A percentile compares a stretch with the other conserved stretches of the same genome.
phyloP scores from a whole-genome alignment of 2,888 invertebrate species.

The Trissolcus japonicus region DNA sequence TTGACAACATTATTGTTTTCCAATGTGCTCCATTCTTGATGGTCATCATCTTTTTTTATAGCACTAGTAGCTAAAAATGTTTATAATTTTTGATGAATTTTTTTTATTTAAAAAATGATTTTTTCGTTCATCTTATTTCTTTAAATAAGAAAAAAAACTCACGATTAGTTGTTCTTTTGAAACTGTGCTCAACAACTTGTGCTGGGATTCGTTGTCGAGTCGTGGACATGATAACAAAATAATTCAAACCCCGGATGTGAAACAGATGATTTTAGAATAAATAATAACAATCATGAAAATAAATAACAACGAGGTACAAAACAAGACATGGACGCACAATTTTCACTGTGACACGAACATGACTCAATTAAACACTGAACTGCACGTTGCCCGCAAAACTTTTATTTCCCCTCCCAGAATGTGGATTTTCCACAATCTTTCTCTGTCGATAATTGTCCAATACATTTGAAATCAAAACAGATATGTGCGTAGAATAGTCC shows the following conservation, averaged over 20 bases:
- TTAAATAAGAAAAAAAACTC: too few species aligned
- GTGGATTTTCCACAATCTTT: constrained; percentile 32
- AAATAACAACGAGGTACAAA: background rate
- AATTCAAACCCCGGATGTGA: too few species aligned
- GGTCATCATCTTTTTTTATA: background rate
- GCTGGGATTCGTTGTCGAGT: too few species aligned
- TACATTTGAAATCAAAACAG: background rate
- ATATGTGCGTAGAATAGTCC: background rate
- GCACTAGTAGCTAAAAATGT: background rate
- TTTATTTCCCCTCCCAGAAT: constrained; percentile 20
- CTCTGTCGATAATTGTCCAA: constrained; percentile 16
- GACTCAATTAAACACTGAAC: constrained; percentile 22
- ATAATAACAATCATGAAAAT: background rate
- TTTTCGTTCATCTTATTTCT: too few species aligned
- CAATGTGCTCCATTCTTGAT: background rate
- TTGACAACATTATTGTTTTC: background rate
- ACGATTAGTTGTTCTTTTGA: too few species aligned
- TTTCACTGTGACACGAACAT: constrained; percentile 17
- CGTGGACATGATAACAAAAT: too few species aligned
- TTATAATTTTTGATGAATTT: background rate
- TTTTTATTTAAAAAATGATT: too few species aligned
- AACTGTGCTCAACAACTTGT: too few species aligned
- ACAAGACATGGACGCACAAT: background rate
- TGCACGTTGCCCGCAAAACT: constrained; percentile 20
- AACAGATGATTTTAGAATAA: too few species aligned